Conservation (phyloP, 2,797 vertebrate species). For the Ctenosaura bakeri region DNA sequence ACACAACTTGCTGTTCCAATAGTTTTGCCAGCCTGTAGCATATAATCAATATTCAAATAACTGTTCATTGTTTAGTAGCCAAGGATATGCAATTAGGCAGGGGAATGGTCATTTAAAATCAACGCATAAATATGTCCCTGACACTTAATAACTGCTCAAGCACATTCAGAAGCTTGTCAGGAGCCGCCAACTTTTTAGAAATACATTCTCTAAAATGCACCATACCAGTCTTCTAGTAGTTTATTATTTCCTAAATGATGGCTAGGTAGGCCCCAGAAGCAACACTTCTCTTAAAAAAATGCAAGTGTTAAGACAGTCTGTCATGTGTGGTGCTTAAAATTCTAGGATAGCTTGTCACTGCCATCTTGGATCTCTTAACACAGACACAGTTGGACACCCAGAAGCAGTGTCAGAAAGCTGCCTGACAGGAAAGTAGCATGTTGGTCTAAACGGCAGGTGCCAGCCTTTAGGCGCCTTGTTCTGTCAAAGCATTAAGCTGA, state of each 20-base stretch:
- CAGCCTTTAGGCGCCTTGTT: slow-evolving; percentile 75
- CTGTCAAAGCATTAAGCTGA: slow-evolving; percentile 73
- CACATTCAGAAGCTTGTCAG: background rate
- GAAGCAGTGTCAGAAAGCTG: slow-evolving; percentile 69
- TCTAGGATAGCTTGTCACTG: slow-evolving; percentile 66
- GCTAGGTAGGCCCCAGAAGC: slow-evolving; percentile 52
- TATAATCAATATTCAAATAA: slow-evolving; percentile 38
- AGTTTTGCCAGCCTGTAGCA: slow-evolving; percentile 57
- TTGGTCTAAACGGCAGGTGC: slow-evolving; percentile 76
- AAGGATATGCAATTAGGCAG: slow-evolving; percentile 34
- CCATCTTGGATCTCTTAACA: slow-evolving; percentile 68
- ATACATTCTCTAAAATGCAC: slow-evolving; percentile 28
- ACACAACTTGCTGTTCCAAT: background rate
- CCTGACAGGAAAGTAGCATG: slow-evolving; percentile 72
- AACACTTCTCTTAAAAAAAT: slow-evolving; percentile 42
- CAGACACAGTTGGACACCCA: slow-evolving; percentile 73
- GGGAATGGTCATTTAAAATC: slow-evolving; percentile 53
- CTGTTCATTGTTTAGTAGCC: slow-evolving; percentile 31
- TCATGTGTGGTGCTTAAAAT: slow-evolving; percentile 63
- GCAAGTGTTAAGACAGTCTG: slow-evolving; percentile 70
- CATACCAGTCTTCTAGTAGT: slow-evolving; percentile 52
- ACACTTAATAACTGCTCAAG: slow-evolving; percentile 7
- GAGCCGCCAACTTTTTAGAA: slow-evolving; percentile 31
- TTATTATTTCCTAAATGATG: slow-evolving; percentile 50
- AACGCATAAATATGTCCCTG: background rate